Conservation (phyloP, 2,113 vertebrate species). For the Tupaia tana region DNA sequence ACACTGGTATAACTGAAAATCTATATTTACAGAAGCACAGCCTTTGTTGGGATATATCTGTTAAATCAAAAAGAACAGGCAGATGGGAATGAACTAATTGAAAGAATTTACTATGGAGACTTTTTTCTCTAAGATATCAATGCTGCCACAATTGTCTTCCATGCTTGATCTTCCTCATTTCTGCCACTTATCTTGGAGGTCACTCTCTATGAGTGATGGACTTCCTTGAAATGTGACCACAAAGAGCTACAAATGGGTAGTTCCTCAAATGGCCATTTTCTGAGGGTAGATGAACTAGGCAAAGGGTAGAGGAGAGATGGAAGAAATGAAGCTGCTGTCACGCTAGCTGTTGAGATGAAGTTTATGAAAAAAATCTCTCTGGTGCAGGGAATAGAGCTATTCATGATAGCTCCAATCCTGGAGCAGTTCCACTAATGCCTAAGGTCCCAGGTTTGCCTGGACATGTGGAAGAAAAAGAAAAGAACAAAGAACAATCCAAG, state of each 20-base stretch:
- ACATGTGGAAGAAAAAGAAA: not conserved
- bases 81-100: not conserved
- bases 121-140: not conserved
- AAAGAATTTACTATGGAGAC: not conserved
- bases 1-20: not conserved
- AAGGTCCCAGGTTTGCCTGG: not conserved
- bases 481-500: not conserved
- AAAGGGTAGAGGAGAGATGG: not conserved
- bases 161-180: not conserved
- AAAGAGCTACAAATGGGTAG: not conserved
- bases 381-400: not conserved
- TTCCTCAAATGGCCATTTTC: not conserved
- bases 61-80: conserved; percentile 22
- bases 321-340: not conserved
- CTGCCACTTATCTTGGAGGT: not conserved
- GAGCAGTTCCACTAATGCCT: not conserved
- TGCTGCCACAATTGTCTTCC: not conserved
- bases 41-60: conserved; percentile 26
- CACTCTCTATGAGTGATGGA: not conserved
- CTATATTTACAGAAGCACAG: not conserved
- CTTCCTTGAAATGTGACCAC: not conserved
- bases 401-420: not conserved
- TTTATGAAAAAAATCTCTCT: not conserved
- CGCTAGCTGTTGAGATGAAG: not conserved
- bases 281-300: not conserved